Evolutionary conservation across 2,797 vertebrate species (phyloP), one percentile per base, ranked within the genome.

Genomic region (Gymnothorax reevesii): DNA sequence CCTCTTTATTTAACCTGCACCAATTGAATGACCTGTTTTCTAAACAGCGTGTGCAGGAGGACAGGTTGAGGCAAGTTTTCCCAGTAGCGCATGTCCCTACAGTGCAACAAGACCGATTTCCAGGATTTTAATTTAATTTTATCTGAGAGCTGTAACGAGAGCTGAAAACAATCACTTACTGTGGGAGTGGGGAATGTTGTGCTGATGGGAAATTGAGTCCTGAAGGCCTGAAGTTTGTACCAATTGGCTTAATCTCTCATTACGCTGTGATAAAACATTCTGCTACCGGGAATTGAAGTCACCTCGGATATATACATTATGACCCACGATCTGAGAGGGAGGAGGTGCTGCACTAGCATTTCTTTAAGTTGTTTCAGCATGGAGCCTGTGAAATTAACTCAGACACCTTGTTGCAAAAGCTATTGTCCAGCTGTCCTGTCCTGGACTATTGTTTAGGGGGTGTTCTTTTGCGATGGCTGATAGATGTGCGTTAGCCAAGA

Each of bases 201-300:
- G 42, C 49, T 79, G 42, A 79, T 79, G 75, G 49, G 75, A 79
- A 79, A 79, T 79, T 17, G 54, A 54, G 75, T 49, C n/a, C 75
- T 7, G 75, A 54, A 42, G 42, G 42, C 75, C 42, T 54, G 33
- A 49, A 33, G 20, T 33, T 42, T 79, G 7, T 2, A 22, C 13
- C 75, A 79, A 15, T 2, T 54, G 75, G 54, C 42, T 79, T 79
- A 6, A 52, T 7, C 15, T 54, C 75, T 49, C 49, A 52, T 27
- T 22, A 33, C 52, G 15, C 13, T 57, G 54, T 7, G 25, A n/a
- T 22, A 55, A 27, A 73, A 55, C 7, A 7, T 52, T 25, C 20
- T 13, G 27, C 71, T 10, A 71, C 27, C 49, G 22, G 75, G 7
- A 2, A 3, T 54, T 54, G 49, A n/a, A 7, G 15, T 22, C 52